These are phyloP conservation scores for Epirrhoe tristata DNA, from an alignment of 2,888 invertebrate genomes.

Conservation along the genomic window DNA sequence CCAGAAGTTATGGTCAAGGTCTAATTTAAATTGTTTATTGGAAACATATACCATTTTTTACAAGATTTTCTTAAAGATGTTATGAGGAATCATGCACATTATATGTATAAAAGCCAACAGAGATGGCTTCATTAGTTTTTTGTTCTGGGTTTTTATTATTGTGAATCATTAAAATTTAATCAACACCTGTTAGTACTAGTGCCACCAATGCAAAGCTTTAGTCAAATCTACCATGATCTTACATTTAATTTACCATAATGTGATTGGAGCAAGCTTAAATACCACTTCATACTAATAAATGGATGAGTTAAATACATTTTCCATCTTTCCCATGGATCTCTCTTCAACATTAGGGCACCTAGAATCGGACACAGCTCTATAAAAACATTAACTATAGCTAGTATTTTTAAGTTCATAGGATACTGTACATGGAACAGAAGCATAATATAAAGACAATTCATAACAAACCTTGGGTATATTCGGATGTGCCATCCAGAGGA, in stretches of 20 bases:
- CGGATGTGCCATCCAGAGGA: slow-evolving; percentile 98
- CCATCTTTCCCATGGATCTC: slow-evolving; percentile 84
- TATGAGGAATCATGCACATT: background rate
- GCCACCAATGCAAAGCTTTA: slow-evolving; percentile 18
- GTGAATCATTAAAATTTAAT: background rate
- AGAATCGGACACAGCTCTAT: slow-evolving; percentile 62
- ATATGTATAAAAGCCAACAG: background rate
- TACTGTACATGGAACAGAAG: background rate
- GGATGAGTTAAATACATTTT: slow-evolving; percentile 83
- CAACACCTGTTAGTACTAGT: slow-evolving; percentile 16
- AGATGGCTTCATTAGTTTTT: no score
- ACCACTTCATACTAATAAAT: slow-evolving; percentile 84
- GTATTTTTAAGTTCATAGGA: slow-evolving; percentile 1
- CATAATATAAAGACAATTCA: background rate
- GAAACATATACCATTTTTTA: no score
- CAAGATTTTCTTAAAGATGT: no score
- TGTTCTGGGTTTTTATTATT: background rate
- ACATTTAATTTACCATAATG: slow-evolving; percentile 75
- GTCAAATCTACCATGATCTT: slow-evolving; percentile 35
- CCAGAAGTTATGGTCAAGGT: background rate
- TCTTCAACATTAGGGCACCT: slow-evolving; percentile 85
- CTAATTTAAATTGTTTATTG: background rate
- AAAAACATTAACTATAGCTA: slow-evolving; percentile 22
- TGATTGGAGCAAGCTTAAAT: slow-evolving; percentile 83
- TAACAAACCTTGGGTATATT: slow-evolving; percentile 94